Evolutionary conservation across 2,797 vertebrate species (phyloP), one percentile per base, ranked within the genome.

Genomic region (Schizothorax lantsangensis): DNA sequence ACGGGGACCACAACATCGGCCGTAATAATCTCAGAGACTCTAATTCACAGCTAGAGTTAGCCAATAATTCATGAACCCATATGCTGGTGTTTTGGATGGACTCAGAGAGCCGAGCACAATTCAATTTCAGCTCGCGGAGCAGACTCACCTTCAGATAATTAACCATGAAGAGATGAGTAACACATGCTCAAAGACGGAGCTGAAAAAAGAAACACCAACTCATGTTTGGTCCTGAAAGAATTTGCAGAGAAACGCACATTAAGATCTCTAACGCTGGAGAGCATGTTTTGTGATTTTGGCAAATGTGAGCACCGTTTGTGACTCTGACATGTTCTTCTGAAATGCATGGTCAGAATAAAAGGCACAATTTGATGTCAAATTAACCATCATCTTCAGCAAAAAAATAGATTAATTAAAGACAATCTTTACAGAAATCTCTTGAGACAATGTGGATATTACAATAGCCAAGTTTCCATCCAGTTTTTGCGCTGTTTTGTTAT

Each of bases 21-120:
- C 86, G 69, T 88, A 89, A 92, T 91, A 88, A 89, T 90, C 86
- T 90, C 79, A 14, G 79, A 89, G 84, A 85, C 89, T 88, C 78
- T 84, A 87, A 91, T 83, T 88, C 87, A 57, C 88, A 89, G 88
- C 87, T 71, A 91, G 88, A 87, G 86, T 59, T 85, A 87, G 88
- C 83, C 84, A 88, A 91, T 88, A 78, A 89, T 69, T 62, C 43
- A 87, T 90, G 87, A 84, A 87, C 71, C 89, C 88, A 91, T 91
- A 91, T 88, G 87, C 81, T 74, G 69, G 84, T 86, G 87, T 40
- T n/a, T 81, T 87, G 88, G 73, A 87, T 47, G 86, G 84, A 26
- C 79, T 89, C 6, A 8, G 79, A 43, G 17, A 82, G 79, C 49
- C 84, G 81, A 91, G 89, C 87, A 83, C 88, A 90, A 88, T 87